A percentile compares a stretch with the other conserved stretches of the same genome.
Evolutionary conservation across 2,797 vertebrate species (phyloP).

Genomic region (Liasis olivaceus): DNA sequence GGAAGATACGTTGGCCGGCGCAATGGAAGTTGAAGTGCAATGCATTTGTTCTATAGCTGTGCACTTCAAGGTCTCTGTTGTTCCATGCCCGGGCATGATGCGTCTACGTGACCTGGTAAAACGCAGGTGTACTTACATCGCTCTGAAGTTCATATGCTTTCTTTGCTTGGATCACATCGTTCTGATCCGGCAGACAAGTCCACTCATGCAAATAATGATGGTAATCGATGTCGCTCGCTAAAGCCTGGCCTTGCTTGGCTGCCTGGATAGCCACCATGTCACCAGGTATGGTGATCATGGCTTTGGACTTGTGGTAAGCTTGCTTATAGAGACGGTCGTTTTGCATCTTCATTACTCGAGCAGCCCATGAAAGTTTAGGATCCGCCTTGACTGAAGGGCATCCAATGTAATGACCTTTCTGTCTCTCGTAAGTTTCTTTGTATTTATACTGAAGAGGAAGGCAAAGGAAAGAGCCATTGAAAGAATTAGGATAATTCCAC

Average conservation of each 20-base stretch:
- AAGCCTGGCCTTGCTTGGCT: constrained; percentile 77
- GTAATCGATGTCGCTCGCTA: constrained; percentile 81
- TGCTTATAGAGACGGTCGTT: constrained; percentile 87
- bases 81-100: no score
- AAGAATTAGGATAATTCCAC: neutral
- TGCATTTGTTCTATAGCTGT: neutral
- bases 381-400: constrained; percentile 82
- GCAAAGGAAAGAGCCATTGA: neutral
- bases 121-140: constrained; percentile 76
- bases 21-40: no score
- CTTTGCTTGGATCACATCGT: constrained; percentile 77
- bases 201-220: constrained; percentile 76
- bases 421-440: constrained; percentile 88
- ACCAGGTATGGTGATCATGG: constrained; percentile 84
- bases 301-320: constrained; percentile 85
- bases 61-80: rapidly evolving
- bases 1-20: no score
- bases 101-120: neutral
- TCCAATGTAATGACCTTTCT: constrained; percentile 85
- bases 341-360: constrained; percentile 82
- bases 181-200: constrained; percentile 82
- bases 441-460: constrained; percentile 84
- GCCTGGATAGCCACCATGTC: constrained; percentile 85
- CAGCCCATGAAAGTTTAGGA: constrained; percentile 87
- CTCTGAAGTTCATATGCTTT: constrained; percentile 80